Percentiles rank a stretch among this genome's conserved stretches.
Conservation (phyloP, 92 coral and sea anemone species). For the Siderastrea radians region DNA sequence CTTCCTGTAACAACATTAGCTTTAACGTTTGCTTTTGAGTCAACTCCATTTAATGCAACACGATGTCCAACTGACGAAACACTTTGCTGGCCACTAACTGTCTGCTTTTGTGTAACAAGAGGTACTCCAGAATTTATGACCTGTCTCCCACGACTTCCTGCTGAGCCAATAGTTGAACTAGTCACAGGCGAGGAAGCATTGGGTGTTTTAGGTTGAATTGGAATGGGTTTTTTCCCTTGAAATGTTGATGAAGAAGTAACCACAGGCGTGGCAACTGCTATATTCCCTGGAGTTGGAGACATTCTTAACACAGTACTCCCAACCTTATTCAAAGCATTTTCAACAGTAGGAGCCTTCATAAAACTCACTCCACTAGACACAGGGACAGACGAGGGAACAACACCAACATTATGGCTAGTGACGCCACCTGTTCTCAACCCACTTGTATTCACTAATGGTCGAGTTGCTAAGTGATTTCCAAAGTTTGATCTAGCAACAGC, state of each 20-base stretch:
- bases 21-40: slow-evolving; percentile 27
- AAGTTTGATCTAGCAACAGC: slow-evolving; percentile 2
- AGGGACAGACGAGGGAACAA: slow-evolving; percentile 38
- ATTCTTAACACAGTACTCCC: slow-evolving; percentile 22
- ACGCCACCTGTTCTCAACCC: not conserved
- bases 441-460: slow-evolving; percentile 13
- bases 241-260: slow-evolving; percentile 52
- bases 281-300: slow-evolving; percentile 12
- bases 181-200: slow-evolving; percentile 47
- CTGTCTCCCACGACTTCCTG: slow-evolving; percentile 25
- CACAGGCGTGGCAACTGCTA: slow-evolving; percentile 12
- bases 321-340: slow-evolving; percentile 7
- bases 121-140: slow-evolving; percentile 27
- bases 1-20: slow-evolving; percentile 15
- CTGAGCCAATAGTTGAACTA: slow-evolving; percentile 25
- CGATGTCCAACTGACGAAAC: slow-evolving; percentile 16
- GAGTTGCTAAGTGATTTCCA: slow-evolving; percentile 2
- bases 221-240: slow-evolving; percentile 91
- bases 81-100: slow-evolving; percentile 23
- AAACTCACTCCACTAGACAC: slow-evolving; percentile 51
- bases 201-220: slow-evolving; percentile 89
- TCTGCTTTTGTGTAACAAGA: slow-evolving; percentile 32
- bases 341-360: slow-evolving; percentile 30
- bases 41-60: slow-evolving; percentile 40
- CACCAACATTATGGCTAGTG: slow-evolving; percentile 12